These are phyloP conservation scores for Epinephelus fuscoguttatus DNA, from an alignment of 2,113 vertebrate species.

Conservation along the genomic window DNA sequence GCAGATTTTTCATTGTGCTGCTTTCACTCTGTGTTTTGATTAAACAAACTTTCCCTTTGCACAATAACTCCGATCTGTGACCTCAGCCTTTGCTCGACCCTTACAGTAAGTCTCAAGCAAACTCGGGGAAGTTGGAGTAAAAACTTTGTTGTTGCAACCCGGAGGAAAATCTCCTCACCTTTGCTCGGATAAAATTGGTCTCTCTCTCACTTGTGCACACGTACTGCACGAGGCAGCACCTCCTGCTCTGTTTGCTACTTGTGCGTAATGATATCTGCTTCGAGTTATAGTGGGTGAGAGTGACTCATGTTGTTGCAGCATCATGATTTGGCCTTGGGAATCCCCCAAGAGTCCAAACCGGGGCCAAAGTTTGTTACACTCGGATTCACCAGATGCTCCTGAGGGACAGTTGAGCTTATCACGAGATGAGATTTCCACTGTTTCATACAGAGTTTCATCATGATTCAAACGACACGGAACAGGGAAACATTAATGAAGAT, in stretches of 20 bases:
- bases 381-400: constrained; percentile 44
- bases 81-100: constrained; percentile 22
- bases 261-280: constrained; percentile 55
- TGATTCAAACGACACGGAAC: constrained; percentile 42
- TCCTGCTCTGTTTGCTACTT: constrained; percentile 57
- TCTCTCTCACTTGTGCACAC: neutral
- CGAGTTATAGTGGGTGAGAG: constrained; percentile 40
- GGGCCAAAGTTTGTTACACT: constrained; percentile 50
- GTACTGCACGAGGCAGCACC: neutral
- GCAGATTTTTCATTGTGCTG: constrained; percentile 5
- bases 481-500: constrained; percentile 5
- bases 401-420: constrained; percentile 38
- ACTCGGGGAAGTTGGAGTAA: neutral
- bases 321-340: constrained; percentile 45
- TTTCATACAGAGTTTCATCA: constrained; percentile 55
- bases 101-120: constrained; percentile 16
- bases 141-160: constrained; percentile 19
- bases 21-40: constrained; percentile 36
- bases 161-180: constrained; percentile 7
- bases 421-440: constrained; percentile 55
- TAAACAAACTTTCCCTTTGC: constrained; percentile 35
- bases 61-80: constrained; percentile 28
- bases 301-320: constrained; percentile 69
- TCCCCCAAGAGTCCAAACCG: constrained; percentile 41
- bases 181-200: neutral